These are phyloP conservation scores for Brachyptera putata DNA, from an alignment of 2,888 invertebrate genomes.

Conservation along the genomic window DNA sequence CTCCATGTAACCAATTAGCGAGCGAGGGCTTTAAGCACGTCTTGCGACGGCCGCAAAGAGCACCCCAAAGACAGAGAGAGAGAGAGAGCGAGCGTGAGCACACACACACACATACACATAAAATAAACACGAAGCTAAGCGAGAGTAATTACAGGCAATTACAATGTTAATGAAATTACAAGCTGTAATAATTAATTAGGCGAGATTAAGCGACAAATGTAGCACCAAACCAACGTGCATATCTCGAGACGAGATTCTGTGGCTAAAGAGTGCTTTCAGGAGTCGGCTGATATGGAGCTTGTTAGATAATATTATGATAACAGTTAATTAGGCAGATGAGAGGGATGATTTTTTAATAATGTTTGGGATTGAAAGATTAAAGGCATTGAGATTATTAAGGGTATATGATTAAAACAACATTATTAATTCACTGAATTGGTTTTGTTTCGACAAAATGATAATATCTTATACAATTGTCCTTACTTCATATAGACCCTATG, in stretches of 20 bases:
- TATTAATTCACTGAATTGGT: too few relatives aligned
- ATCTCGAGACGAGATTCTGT: too few relatives aligned
- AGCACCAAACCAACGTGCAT: conserved; percentile 20
- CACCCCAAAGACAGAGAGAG: not conserved
- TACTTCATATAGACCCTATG: too few relatives aligned
- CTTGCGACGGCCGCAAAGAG: conserved; percentile 18
- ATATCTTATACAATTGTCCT: too few relatives aligned
- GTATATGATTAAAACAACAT: too few relatives aligned
- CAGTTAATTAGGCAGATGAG: too few relatives aligned
- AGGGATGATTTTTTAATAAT: too few relatives aligned
- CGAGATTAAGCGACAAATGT: conserved; percentile 28
- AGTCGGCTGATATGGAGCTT: not conserved
- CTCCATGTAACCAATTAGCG: conserved; percentile 32
- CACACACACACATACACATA: conserved; percentile 21
- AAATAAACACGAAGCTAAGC: conserved; percentile 34
- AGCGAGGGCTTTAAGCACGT: conserved; percentile 28
- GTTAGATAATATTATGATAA: too few relatives aligned
- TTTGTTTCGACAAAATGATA: too few relatives aligned
- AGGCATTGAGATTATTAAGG: too few relatives aligned
- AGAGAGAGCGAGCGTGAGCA: not conserved
- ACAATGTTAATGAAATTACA: conserved; percentile 35
- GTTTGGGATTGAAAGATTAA: too few relatives aligned
- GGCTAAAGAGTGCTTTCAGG: too few relatives aligned
- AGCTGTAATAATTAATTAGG: conserved; percentile 35
- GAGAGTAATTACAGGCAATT: conserved; percentile 35